A percentile compares a stretch with the other conserved stretches of the same genome.
These are phyloP conservation scores for Eurystomus gularis DNA, from an alignment of 2,113 vertebrate species.

Conservation along the genomic window DNA sequence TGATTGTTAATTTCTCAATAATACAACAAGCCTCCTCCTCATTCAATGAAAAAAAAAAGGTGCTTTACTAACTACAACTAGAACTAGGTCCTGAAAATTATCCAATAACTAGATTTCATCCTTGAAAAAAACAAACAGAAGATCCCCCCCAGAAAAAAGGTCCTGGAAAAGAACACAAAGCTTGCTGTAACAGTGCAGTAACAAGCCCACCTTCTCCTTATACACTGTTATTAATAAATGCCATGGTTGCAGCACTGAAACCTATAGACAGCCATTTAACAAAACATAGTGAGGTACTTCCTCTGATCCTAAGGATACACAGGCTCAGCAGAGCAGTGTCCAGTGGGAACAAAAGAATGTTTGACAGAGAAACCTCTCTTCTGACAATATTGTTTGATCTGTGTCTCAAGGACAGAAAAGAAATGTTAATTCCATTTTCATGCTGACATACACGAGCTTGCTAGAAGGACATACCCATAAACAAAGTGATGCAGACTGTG, in stretches of 20 bases:
- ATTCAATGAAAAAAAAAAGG: not conserved
- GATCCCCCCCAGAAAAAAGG: not conserved
- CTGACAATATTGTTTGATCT: conserved; percentile 45
- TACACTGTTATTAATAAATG: not conserved
- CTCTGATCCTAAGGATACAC: not conserved
- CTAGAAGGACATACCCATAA: conserved; percentile 21
- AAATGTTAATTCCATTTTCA: conserved; percentile 52
- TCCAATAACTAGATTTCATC: not conserved
- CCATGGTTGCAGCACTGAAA: not conserved
- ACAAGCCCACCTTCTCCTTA: not conserved
- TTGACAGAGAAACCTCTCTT: conserved; percentile 14
- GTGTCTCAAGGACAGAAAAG: conserved; percentile 46
- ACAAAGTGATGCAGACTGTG: conserved; percentile 6
- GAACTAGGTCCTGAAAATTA: not conserved
- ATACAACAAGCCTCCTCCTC: not conserved
- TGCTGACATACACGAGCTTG: conserved; percentile 8
- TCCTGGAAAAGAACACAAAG: not conserved
- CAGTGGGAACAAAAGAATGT: not conserved
- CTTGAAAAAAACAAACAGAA: not conserved
- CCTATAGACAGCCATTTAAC: not conserved
- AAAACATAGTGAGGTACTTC: not conserved
- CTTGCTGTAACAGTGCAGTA: not conserved
- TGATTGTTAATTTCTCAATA: not conserved
- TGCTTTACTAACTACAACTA: not conserved
- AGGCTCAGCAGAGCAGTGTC: not conserved